Conservation (phyloP, 2,888 invertebrate species). For the Lithophane leautieri region DNA sequence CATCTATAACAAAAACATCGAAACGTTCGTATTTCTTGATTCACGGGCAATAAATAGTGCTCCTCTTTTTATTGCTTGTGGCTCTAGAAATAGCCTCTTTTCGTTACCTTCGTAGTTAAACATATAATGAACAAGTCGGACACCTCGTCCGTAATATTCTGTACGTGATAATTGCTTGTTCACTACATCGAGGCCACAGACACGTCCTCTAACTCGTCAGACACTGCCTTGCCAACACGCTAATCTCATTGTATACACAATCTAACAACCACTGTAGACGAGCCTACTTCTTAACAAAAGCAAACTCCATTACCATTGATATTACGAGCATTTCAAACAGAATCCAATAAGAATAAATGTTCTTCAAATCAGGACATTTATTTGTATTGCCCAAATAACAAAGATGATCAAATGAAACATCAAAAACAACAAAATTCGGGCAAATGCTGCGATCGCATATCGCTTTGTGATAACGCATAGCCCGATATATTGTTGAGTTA, state of each 20-base stretch:
- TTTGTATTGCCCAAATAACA: conserved; percentile 57
- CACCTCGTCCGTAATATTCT: conserved; percentile 31
- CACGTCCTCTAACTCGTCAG: conserved; percentile 52
- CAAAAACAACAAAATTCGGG: conserved; percentile 59
- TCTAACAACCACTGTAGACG: conserved; percentile 41
- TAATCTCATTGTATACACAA: conserved; percentile 62
- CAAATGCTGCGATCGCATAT: conserved; percentile 62
- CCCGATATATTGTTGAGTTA: conserved; percentile 73
- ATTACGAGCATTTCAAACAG: conserved; percentile 18
- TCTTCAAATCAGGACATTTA: too few species aligned
- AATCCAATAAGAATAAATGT: conserved; percentile 36
- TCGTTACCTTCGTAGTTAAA: conserved; percentile 8
- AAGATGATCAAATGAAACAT: conserved; percentile 64
- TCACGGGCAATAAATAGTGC: conserved; percentile 14
- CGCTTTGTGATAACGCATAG: conserved; percentile 65
- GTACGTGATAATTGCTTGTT: conserved; percentile 51
- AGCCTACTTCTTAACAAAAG: conserved; percentile 22
- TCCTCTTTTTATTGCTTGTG: too few species aligned
- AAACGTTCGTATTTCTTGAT: background rate
- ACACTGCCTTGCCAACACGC: conserved; percentile 55
- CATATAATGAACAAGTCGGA: conserved; percentile 23
- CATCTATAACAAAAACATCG: background rate
- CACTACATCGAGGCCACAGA: conserved; percentile 48
- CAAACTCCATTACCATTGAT: conserved; percentile 32
- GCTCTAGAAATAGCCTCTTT: background rate